Base-by-base conservation (phyloP, 2,888 invertebrate species). In the Tetropium fuscum region DNA sequence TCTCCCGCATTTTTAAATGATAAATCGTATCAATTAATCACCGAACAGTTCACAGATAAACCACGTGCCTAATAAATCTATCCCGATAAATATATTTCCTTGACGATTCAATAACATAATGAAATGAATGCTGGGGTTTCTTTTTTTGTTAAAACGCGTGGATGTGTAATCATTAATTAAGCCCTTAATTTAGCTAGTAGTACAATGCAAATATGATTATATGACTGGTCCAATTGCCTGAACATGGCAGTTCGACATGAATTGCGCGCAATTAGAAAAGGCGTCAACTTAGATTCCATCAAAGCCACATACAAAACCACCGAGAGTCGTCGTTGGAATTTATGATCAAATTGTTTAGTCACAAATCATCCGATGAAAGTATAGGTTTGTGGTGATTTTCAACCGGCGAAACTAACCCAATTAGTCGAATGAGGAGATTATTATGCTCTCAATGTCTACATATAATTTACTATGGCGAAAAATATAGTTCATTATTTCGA, bases 251-350 rank as follows among this genome's bases (percentile, higher is more conserved):
- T 53, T 56, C 32, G 44, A 44, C 27, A 32, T 53, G 34, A 54
- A 60, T 60, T 45, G 51, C 60, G 32, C 51, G 55, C 56, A 63
- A 59, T 58, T 53, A 63, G 63, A 57, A 49, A 32, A 48, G 60
- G 64, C 64, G 60, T 41, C 53, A 60, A 64, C 64, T 64, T 58
- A 60, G 53, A 58, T 64, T 60, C 53, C 60, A 60, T 53, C 53
- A 45, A 38, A 51, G 49, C 58, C 60, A 45, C 64, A 60, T 43
- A 58, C 54, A 60, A 55, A 60, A 60, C 64, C 64, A 43, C 58
- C 25, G 53, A 40, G 32, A 36, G 47, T 60, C 41, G 43, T 56
- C 45, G 55, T 40, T 45, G 58, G 64, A 60, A 64, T 64, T 59
- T 48, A 49, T 63, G 59, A 63, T 63, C 53, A 49, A 58, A 53